Base-by-base conservation (phyloP, 2,888 invertebrate genomes). In the Dicycla oo region DNA sequence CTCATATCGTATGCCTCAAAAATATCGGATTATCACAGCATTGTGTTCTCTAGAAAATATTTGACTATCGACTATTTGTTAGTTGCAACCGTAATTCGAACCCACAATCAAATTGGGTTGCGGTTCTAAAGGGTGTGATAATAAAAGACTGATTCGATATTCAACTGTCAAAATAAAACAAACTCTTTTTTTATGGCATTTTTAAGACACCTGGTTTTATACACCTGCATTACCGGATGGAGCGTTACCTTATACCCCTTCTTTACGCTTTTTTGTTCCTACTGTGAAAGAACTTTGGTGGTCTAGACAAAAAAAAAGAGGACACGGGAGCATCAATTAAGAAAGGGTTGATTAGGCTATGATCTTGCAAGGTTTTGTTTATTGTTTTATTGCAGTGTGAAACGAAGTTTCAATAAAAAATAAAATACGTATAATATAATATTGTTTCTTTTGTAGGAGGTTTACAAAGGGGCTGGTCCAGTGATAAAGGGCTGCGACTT, bases 221-320 rank as follows among this genome's bases (percentile, higher is more conserved):
- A 34, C 85, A 86, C 85, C 85, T 86, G 85, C 86, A 56, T 15
- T 34, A 58, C 84, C 86, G 85, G 85, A 86, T 76, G 80, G 61
- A 53, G 67, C 56, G 62, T 61, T 78, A 69, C 78, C 83, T 78
- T 81, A 75, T 82, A 75, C 75, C 80, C 75, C 56, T 78, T 80
- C 75, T 80, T 84, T 78, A 86, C 84, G 86, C 84, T 86, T 86
- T 86, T 86, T 86, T 81, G 60, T 60, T n/a, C 34, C 26, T 62
- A 65, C 61, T 51, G 18, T 47, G 71, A 63, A 80, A 72, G 69
- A 80, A 57, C 75, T 66, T 60, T 73, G 85, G 85, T 86, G 85
- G 85, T 86, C 86, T 77, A 68, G 30, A 45, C 63, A 72, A 85
- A 74, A 80, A 71, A 69, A 56, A 54, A 66, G 34, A 66, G 38